These are phyloP conservation scores for Liopterus haemorrhoidalis DNA, from an alignment of 2,888 invertebrate genomes.

Conservation along the genomic window DNA sequence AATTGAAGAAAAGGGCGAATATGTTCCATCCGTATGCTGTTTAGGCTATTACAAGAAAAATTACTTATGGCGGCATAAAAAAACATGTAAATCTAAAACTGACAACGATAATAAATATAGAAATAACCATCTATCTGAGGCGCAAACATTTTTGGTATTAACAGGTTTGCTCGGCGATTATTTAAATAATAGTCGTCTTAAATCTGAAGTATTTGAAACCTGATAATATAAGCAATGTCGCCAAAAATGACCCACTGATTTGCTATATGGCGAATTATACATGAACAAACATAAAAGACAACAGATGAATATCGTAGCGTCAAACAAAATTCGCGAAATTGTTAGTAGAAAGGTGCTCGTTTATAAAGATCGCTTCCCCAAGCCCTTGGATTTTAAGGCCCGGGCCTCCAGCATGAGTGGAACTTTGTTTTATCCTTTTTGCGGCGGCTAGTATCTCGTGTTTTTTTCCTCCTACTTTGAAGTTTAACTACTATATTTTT, in stretches of 20 bases:
- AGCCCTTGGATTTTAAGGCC: no score
- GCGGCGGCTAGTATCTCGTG: no score
- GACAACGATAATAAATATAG: conserved; percentile 1
- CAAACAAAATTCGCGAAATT: conserved; percentile 29
- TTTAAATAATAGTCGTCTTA: conserved; percentile 22
- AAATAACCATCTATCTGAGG: conserved; percentile 17
- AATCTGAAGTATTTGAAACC: conserved; percentile 30
- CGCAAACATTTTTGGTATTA: conserved; percentile 26
- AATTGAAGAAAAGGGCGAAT: no score
- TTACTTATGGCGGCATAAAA: conserved; percentile 23
- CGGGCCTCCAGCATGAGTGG: no score
- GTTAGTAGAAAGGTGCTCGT: no score
- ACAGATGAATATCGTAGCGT: conserved; percentile 10
- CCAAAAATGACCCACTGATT: conserved; percentile 29
- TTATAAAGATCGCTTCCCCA: conserved; percentile 20
- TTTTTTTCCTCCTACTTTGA: no score
- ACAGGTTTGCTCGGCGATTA: conserved; percentile 14
- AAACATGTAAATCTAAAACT: conserved; percentile 24
- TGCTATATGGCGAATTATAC: conserved; percentile 28
- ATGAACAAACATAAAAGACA: conserved; percentile 29
- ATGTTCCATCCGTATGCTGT: conserved; percentile 25
- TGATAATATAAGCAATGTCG: conserved; percentile 27
- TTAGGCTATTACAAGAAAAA: conserved; percentile 24
- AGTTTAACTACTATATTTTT: no score
- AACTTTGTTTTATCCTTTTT: no score